Evolutionary conservation across 2,113 vertebrate species (phyloP).

Genomic region (Antechinus stuartii): DNA sequence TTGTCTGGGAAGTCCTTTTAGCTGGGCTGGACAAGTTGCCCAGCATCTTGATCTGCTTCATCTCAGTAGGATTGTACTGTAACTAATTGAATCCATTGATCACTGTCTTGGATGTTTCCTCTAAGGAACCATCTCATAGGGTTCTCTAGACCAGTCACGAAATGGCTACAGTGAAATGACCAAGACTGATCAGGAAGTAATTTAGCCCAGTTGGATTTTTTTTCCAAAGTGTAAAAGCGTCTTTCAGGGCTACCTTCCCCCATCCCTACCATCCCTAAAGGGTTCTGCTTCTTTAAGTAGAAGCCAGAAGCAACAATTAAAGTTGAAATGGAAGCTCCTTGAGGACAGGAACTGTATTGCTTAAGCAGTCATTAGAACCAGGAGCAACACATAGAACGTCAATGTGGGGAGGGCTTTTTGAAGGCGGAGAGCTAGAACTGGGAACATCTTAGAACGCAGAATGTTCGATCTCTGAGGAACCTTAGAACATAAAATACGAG

Average conservation of each 20-base stretch:
- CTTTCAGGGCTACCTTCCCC: neutral
- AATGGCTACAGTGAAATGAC: conserved; percentile 84
- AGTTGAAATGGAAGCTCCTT: neutral
- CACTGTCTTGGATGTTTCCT: conserved; percentile 87
- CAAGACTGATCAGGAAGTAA: conserved; percentile 84
- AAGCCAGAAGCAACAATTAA: conserved; percentile 44
- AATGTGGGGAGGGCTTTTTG: too few relatives aligned
- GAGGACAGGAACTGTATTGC: neutral
- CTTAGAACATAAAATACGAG: neutral
- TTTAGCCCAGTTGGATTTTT: conserved; percentile 80
- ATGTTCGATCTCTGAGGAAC: too few relatives aligned
- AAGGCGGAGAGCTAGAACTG: too few relatives aligned
- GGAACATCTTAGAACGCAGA: too few relatives aligned
- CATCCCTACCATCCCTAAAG: conserved; percentile 54
- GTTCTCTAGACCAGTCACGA: conserved; percentile 83
- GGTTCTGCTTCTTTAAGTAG: conserved; percentile 75
- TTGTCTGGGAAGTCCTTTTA: conserved; percentile 50
- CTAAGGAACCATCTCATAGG: conserved; percentile 85
- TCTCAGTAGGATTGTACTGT: conserved; percentile 84
- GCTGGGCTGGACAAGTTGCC: conserved; percentile 73
- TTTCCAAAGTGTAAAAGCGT: conserved; percentile 72
- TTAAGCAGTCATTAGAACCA: neutral
- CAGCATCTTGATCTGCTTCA: conserved; percentile 81
- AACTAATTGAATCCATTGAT: conserved; percentile 89
- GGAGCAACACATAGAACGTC: neutral